Conservation (phyloP, 2,113 vertebrate genomes). For the Petrocephalus zakoni region DNA sequence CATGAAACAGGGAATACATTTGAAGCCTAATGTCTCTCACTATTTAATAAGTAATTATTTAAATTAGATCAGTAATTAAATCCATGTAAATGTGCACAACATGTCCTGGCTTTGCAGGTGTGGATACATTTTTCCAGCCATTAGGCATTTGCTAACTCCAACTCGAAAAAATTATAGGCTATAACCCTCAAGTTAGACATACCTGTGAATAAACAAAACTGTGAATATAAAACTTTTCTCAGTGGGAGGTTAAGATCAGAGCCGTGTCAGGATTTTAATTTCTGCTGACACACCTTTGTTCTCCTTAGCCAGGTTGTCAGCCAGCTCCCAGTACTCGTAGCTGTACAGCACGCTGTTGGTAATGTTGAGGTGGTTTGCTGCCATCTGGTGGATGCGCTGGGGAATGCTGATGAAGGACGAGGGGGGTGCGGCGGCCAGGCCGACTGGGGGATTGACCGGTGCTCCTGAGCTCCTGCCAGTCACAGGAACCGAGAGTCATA, state of each 20-base stretch:
- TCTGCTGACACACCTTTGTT: slow-evolving; percentile 72
- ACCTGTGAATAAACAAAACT: not conserved
- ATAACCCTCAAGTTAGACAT: not conserved
- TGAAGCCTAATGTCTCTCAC: not conserved
- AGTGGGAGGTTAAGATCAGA: no score
- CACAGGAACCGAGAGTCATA: slow-evolving; percentile 19
- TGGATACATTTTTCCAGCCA: not conserved
- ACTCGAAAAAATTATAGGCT: not conserved
- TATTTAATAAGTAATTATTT: not conserved
- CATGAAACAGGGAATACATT: not conserved
- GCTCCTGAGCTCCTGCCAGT: slow-evolving; percentile 66
- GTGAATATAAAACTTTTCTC: not conserved
- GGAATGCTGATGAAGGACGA: slow-evolving; percentile 87
- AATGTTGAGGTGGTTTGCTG: slow-evolving; percentile 95
- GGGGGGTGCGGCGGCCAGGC: slow-evolving; percentile 67
- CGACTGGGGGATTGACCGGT: slow-evolving; percentile 68
- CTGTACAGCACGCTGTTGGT: slow-evolving; percentile 97
- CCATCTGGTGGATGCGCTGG: slow-evolving; percentile 98
- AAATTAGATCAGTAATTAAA: not conserved
- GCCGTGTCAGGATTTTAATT: not conserved
- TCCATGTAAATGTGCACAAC: not conserved
- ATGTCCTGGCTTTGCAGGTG: not conserved
- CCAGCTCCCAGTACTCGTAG: slow-evolving; percentile 98
- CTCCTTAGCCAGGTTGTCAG: slow-evolving; percentile 91
- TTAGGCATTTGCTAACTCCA: not conserved